These are phyloP conservation scores for Tichodroma muraria DNA, from an alignment of 2,113 vertebrate genomes.

Conservation along the genomic window DNA sequence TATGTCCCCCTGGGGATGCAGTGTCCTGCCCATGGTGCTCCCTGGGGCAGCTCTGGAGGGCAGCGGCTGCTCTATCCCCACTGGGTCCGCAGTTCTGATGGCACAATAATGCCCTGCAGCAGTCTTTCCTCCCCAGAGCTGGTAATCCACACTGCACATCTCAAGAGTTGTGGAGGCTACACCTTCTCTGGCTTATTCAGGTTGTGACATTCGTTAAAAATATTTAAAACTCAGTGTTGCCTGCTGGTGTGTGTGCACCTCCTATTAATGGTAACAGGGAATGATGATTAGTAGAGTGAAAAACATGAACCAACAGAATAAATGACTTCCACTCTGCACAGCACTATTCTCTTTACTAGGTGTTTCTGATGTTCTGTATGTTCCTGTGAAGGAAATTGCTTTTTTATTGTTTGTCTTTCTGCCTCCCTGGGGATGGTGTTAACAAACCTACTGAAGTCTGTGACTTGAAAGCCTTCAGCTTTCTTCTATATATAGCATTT, in stretches of 20 bases:
- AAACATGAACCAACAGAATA: accelerated
- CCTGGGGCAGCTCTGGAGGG: not conserved
- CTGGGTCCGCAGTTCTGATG: not conserved
- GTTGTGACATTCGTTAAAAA: not conserved
- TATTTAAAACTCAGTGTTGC: not conserved
- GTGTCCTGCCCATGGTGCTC: not conserved
- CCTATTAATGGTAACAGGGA: not conserved
- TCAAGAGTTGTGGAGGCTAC: not conserved
- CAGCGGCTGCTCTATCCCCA: not conserved
- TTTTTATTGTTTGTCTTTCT: not conserved
- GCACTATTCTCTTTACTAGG: not conserved
- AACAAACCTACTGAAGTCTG: not conserved
- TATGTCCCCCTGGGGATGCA: not conserved
- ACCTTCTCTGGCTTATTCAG: not conserved
- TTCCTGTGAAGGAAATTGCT: not conserved
- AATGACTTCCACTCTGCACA: not conserved
- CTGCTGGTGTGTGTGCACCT: not conserved
- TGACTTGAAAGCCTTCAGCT: not conserved
- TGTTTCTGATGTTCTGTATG: not conserved
- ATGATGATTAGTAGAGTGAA: not conserved
- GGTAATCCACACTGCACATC: not conserved
- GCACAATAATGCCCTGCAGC: too few species aligned
- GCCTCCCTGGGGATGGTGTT: not conserved
- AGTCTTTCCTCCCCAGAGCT: not conserved
- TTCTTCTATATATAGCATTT: constrained; percentile 3